Evolutionary conservation across 2,113 vertebrate genomes (phyloP), one percentile per base, ranked within the genome.

Genomic region (Larimichthys polyactis): DNA sequence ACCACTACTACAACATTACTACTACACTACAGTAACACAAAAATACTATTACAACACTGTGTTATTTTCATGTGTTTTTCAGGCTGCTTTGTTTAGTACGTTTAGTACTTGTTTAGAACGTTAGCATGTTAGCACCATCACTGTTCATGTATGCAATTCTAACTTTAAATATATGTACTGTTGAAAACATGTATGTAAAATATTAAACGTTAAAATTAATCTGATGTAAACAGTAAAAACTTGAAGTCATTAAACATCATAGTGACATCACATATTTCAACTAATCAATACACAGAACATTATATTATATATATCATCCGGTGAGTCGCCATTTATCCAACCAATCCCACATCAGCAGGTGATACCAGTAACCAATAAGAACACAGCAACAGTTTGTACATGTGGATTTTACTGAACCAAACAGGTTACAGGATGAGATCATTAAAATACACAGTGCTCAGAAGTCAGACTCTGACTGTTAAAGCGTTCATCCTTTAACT

Each of bases 361-460:
- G n/a, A 70, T 51, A 66, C 5, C 22, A 73, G 27, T 16, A 29
- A 16, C 49, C 81, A 86, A 65, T 67, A 83, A 90, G 86, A 91
- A 91, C 84, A 90, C 88, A 90, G 8, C 44, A 17, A 17, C 75
- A 80, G 68, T 86, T 78, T 87, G 82, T 24, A 81, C 52, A 78
- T 75, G 77, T 78, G 82, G 57, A 83, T 15, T 84, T 93, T 93
- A 90, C 89, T 87, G 84, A 85, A 83, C 85, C 84, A 84, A 86
- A 91, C 90, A 87, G 83, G 78, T 84, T 82, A 78, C 66, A 84
- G 73, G 51, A 71, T 81, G 75, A 83, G 48, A 79, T 80, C 32
- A 52, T 88, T 81, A 85, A 81, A 89, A 87, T 82, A 93, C 86
- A 94, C 87, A 87, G 82, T 87, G 85, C 68, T 86, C 48, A 72